phyloP scores from a whole-genome alignment of 2,888 invertebrate genomes.

The Petrolisthes cinctipes region DNA sequence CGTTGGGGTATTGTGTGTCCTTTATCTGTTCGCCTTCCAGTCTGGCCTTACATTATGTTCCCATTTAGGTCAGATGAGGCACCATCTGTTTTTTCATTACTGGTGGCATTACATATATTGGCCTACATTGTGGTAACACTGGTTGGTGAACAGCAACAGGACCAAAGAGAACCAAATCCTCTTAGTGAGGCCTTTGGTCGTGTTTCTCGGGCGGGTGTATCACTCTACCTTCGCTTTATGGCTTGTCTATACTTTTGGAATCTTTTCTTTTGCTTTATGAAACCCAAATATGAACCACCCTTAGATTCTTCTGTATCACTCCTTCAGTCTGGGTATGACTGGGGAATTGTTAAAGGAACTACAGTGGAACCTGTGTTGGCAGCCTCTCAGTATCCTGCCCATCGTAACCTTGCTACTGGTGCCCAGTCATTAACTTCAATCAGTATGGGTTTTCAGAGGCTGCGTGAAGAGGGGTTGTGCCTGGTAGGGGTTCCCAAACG shows the following conservation, averaged over 20 bases:
- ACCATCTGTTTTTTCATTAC: constrained; percentile 41
- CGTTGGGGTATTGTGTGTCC: constrained; percentile 63
- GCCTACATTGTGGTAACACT: constrained; percentile 36
- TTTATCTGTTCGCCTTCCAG: constrained; percentile 42
- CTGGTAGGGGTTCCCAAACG: constrained; percentile 62
- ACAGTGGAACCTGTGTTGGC: constrained; percentile 44
- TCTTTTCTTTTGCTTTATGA: constrained; percentile 53
- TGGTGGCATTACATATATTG: constrained; percentile 51
- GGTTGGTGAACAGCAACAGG: constrained; percentile 1
- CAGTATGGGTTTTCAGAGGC: constrained; percentile 41
- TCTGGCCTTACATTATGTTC: constrained; percentile 62
- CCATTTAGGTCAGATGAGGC: constrained; percentile 53
- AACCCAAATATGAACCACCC: constrained; percentile 59
- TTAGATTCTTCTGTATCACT: constrained; percentile 40
- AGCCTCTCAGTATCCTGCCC: constrained; percentile 16
- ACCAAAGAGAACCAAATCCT: constrained; percentile 4
- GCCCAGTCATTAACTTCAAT: constrained; percentile 46
- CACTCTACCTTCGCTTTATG: constrained; percentile 55
- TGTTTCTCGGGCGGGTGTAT: constrained; percentile 34
- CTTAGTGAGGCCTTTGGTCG: constrained; percentile 27
- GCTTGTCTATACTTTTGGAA: constrained; percentile 60
- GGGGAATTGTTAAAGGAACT: constrained; percentile 57
- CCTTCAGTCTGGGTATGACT: constrained; percentile 34
- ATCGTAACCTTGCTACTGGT: constrained; percentile 21
- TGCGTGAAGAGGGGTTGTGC: constrained; percentile 45